Base-by-base conservation (phyloP, 2,888 invertebrate species). In the Drosophila subsilvestris region DNA sequence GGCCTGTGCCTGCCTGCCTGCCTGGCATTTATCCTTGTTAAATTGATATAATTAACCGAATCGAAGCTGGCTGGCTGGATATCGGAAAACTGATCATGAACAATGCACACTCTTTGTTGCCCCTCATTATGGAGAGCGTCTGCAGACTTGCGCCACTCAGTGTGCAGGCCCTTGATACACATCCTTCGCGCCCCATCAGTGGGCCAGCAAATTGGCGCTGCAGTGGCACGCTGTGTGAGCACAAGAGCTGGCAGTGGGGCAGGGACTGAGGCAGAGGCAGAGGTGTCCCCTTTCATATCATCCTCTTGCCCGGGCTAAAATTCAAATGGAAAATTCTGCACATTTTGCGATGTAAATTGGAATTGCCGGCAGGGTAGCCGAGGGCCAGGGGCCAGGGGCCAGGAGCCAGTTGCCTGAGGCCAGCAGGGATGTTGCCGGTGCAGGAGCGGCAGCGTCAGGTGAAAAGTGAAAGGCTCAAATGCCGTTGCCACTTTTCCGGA, bases 391-490 rank as follows among this genome's bases (percentile, higher is more conserved):
- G 18, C 32, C 54, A 54, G 18, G 32, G 25, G 67, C 69, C 37
- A n/a, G 56, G 20, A 42, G 55, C 54, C 42, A 58, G 17, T 9
- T 45, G 37, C n/a, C 12, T 5, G 32, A 12, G 0, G 32, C 9
- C 27, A 27, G 27, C 27, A 37, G 32, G 32, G 27, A 9, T 27
- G 27, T 25, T 5, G 5, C 25, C 25, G 25, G 9, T 9, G 9
- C 9, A 37, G 32, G 1, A 37, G 37, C 14, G 14, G 14, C 37
- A 37, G 54, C 61, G 66, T 27, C 62, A 29, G 88, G 86, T 83
- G 72, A 80, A 84, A 88, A 80, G 73, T 80, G 79, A 84, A 88
- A 88, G 76, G 76, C 53, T 63, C 55, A 69, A 70, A 77, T 79
- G 65, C 57, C 76, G 79, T 72, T 87, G 71, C 76, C 72, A 63